Conservation (phyloP, 2,888 invertebrate genomes). For the Temnothorax unifasciatus region DNA sequence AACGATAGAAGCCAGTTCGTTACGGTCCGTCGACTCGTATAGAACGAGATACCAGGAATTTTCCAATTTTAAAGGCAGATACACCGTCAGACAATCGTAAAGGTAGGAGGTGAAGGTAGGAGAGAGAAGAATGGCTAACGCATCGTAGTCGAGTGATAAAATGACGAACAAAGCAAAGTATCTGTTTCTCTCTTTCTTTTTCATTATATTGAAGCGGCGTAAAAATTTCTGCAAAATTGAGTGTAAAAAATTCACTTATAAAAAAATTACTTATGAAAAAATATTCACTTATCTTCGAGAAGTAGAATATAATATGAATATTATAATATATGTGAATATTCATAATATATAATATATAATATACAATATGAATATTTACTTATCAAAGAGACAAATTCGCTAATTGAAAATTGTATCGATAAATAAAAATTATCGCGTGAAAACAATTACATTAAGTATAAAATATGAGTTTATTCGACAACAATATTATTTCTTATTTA, state of each 20-base stretch:
- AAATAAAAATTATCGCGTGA: background rate
- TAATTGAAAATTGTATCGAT: background rate
- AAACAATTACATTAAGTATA: background rate
- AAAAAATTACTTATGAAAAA: background rate
- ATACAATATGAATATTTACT: background rate
- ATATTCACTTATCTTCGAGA: background rate
- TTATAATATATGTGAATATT: background rate
- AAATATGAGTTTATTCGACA: background rate
- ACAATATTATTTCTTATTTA: background rate
- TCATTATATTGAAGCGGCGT: background rate
- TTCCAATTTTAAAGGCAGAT: conserved; percentile 80
- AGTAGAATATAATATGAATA: background rate
- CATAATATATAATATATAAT: no score
- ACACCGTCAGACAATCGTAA: conserved; percentile 49
- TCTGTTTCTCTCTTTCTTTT: background rate
- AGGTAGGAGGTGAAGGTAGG: background rate
- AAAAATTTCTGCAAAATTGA: background rate
- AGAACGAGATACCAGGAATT: conserved; percentile 70
- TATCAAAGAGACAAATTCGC: background rate
- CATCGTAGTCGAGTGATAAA: conserved; percentile 37
- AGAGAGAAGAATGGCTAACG: conserved; percentile 11
- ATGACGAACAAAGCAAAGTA: conserved; percentile 17
- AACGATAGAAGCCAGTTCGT: conserved; percentile 62
- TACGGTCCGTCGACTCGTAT: conserved; percentile 66
- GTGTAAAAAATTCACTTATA: background rate